Evolutionary conservation across 2,888 invertebrate species (phyloP).

Genomic region (Eristalis arbustorum): DNA sequence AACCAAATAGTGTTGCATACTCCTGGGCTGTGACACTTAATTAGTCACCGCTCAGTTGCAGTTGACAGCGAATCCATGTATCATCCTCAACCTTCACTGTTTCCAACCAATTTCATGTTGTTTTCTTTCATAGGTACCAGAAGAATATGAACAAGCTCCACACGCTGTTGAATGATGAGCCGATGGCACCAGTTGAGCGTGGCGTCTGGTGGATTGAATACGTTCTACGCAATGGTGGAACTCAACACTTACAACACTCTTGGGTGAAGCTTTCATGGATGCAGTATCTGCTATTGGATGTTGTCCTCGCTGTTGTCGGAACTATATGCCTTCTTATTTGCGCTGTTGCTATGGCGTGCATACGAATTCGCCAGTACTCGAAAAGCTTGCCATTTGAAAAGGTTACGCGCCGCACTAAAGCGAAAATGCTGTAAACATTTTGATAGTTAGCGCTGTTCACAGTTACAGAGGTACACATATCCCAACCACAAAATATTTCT

Average conservation of each 20-base stretch:
- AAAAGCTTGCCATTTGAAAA: conserved; percentile 73
- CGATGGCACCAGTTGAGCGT: conserved; percentile 71
- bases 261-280: conserved; percentile 71
- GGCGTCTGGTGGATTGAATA: conserved; percentile 74
- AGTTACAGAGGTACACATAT: background rate
- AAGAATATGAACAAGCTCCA: conserved; percentile 70
- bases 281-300: conserved; percentile 73
- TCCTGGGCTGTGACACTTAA: background rate
- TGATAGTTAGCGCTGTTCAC: conserved; percentile 7
- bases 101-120: background rate
- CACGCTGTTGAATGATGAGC: conserved; percentile 70
- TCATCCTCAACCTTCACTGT: background rate
- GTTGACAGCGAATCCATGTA: background rate
- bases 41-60: background rate
- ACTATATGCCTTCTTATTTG: conserved; percentile 25
- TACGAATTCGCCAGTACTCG: conserved; percentile 72
- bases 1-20: background rate
- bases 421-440: conserved; percentile 68
- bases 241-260: conserved; percentile 69
- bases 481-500: background rate
- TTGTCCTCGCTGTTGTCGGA: conserved; percentile 60
- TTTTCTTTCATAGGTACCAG: conserved; percentile 66
- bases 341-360: conserved; percentile 31
- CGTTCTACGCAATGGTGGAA: conserved; percentile 72
- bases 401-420: conserved; percentile 71